Conservation (phyloP, 64 coral and sea anemone genomes). For the Dendronephthya gigantea region DNA sequence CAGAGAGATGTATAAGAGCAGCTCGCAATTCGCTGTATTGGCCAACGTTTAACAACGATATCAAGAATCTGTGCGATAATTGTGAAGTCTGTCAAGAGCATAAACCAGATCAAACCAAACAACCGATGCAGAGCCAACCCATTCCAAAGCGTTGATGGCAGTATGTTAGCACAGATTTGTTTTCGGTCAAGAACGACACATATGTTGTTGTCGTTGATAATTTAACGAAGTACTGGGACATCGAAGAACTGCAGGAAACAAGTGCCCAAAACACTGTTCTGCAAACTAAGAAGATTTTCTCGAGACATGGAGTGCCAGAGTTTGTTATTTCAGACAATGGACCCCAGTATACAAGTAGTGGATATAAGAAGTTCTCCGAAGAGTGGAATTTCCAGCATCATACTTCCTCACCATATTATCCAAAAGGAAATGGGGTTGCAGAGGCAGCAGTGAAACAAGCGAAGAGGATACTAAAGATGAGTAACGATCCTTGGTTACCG, state of each 20-base stretch:
- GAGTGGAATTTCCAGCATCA: background rate
- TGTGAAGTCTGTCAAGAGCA: background rate
- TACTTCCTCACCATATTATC: background rate
- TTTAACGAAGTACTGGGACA: background rate
- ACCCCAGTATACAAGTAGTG: background rate
- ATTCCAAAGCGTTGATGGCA: too few species aligned
- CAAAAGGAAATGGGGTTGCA: background rate
- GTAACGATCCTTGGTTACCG: too few species aligned
- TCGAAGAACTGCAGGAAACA: background rate
- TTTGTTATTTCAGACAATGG: background rate
- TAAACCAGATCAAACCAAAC: too few species aligned
- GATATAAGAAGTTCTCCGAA: background rate
- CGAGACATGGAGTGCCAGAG: background rate
- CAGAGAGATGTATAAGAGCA: slow-evolving; percentile 16
- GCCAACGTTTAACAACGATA: background rate
- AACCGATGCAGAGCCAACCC: too few species aligned
- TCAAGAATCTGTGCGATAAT: slow-evolving; percentile 24
- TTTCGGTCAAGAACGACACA: too few species aligned
- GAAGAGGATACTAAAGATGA: too few species aligned
- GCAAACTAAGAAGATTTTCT: background rate
- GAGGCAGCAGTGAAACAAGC: background rate
- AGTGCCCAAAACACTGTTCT: background rate
- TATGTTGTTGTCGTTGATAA: background rate
- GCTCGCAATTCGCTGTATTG: background rate
- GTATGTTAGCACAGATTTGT: too few species aligned